phyloP scores from a whole-genome alignment of 2,888 invertebrate genomes.

The Agonopterix arenella region DNA sequence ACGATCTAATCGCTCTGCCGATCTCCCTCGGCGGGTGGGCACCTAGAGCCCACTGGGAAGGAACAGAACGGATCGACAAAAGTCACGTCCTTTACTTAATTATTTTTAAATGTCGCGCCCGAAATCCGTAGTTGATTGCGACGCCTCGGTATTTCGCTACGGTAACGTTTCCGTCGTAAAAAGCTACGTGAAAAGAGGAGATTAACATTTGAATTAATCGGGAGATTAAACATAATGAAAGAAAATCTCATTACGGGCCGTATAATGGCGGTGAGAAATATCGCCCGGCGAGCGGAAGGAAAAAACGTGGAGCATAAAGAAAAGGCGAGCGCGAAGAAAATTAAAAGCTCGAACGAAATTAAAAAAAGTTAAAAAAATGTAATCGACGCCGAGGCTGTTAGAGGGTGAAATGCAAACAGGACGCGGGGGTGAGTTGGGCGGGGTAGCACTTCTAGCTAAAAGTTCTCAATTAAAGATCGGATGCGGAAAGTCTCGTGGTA shows the following conservation, averaged over 20 bases:
- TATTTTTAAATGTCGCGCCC: conserved; percentile 54
- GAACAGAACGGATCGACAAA: conserved; percentile 16
- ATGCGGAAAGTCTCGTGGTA: conserved; percentile 63
- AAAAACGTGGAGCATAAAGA: conserved; percentile 57
- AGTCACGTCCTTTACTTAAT: conserved; percentile 69
- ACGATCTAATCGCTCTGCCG: conserved; percentile 64
- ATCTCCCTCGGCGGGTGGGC: conserved; percentile 29
- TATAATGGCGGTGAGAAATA: conserved; percentile 74
- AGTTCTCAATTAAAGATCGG: conserved; percentile 73
- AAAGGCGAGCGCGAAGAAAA: conserved; percentile 70
- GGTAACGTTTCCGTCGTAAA: conserved; percentile 57
- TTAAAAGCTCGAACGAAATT: conserved; percentile 74
- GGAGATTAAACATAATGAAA: conserved; percentile 77
- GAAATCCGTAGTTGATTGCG: conserved; percentile 47
- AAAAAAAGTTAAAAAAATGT: conserved; percentile 74
- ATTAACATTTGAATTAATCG: conserved; percentile 78
- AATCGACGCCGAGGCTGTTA: conserved; percentile 67
- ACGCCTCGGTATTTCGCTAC: conserved; percentile 48
- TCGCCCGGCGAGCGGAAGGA: conserved; percentile 51
- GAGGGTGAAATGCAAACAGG: conserved; percentile 62
- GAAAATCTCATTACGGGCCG: conserved; percentile 74
- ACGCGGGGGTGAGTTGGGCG: conserved; percentile 20
- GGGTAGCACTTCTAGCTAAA: conserved; percentile 28
- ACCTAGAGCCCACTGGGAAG: conserved; percentile 21
- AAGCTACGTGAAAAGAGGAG: conserved; percentile 64